These are phyloP conservation scores for Plestiodon gilberti DNA, from an alignment of 2,113 vertebrate species.

Conservation along the genomic window DNA sequence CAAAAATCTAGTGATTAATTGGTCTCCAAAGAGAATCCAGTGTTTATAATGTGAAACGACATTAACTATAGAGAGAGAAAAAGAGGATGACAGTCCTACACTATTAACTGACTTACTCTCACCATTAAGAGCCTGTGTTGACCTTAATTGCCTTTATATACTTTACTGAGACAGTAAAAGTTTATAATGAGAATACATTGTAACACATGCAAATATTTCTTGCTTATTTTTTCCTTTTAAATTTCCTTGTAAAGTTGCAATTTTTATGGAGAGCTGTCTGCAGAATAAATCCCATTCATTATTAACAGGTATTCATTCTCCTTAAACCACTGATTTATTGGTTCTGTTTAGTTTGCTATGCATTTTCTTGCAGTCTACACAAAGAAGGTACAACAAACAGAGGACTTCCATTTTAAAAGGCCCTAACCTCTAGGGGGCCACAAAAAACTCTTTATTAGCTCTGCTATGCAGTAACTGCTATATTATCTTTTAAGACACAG, in stretches of 20 bases:
- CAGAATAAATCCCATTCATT: conserved; percentile 50
- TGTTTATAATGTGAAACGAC: conserved; percentile 33
- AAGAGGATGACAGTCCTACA: not conserved
- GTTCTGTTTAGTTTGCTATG: conserved; percentile 25
- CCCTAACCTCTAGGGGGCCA: not conserved
- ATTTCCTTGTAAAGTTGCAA: conserved; percentile 16
- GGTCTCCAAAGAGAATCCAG: conserved; percentile 15
- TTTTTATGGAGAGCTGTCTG: conserved; percentile 31
- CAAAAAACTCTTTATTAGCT: conserved; percentile 25
- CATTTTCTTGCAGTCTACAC: conserved; percentile 25
- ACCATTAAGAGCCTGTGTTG: conserved; percentile 13
- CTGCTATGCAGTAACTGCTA: conserved; percentile 12
- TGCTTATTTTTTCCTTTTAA: conserved; percentile 4
- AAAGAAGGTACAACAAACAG: conserved; percentile 11
- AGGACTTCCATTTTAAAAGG: conserved; percentile 26
- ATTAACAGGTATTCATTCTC: conserved; percentile 13
- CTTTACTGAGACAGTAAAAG: conserved; percentile 27
- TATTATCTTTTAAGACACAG: not conserved
- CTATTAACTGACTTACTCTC: conserved; percentile 39
- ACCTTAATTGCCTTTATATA: conserved; percentile 45
- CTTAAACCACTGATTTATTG: conserved; percentile 44
- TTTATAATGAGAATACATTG: conserved; percentile 35
- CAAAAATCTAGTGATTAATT: conserved; percentile 43
- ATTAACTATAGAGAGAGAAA: conserved; percentile 19
- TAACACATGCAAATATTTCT: not conserved